Conservation (phyloP, 2,113 vertebrate genomes). For the Porphyrio hochstetteri region DNA sequence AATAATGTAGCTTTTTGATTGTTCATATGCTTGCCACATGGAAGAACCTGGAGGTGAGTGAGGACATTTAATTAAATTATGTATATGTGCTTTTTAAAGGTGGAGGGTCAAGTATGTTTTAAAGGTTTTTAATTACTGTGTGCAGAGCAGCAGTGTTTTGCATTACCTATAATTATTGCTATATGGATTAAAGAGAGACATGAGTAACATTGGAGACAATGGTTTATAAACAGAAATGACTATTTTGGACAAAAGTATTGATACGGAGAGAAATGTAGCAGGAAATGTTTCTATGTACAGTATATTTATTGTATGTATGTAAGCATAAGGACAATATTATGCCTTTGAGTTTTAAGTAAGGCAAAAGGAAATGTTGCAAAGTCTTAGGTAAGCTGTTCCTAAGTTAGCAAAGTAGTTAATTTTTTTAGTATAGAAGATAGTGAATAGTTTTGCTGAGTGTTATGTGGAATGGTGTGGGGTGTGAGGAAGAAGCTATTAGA, state of each 20-base stretch:
- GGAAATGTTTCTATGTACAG: background rate
- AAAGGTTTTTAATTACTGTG: background rate
- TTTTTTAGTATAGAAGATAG: background rate
- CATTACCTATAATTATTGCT: background rate
- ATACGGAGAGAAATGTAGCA: background rate
- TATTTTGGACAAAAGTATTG: background rate
- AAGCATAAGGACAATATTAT: background rate
- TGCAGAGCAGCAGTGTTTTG: background rate
- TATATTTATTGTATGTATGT: background rate
- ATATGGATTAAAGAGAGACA: background rate
- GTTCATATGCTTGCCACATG: constrained; percentile 58
- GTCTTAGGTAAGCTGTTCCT: background rate
- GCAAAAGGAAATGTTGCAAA: background rate
- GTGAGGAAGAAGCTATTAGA: background rate
- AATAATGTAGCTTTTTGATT: background rate
- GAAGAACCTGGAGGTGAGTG: constrained; percentile 76
- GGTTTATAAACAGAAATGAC: background rate
- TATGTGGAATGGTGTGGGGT: background rate
- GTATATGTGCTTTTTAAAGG: background rate
- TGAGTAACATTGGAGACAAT: background rate
- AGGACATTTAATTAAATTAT: background rate
- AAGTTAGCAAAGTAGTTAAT: background rate
- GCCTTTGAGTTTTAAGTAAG: background rate
- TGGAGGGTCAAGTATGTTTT: background rate
- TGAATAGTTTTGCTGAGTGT: background rate